A percentile compares a stretch with the other conserved stretches of the same genome.
phyloP scores from a whole-genome alignment of 2,888 invertebrate genomes.

The Barypeithes pellucidus region DNA sequence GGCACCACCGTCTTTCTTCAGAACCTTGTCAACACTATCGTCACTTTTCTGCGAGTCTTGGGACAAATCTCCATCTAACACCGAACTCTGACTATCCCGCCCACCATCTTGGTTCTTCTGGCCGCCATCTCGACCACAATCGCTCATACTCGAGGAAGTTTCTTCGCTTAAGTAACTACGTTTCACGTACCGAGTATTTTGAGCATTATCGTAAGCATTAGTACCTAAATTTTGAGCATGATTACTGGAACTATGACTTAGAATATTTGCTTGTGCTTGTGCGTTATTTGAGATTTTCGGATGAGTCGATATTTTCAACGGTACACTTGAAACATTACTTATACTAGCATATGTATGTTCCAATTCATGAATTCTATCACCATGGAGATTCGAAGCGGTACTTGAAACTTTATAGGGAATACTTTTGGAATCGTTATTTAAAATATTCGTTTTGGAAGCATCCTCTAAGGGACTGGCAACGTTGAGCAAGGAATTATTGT shows the following conservation, averaged over 20 bases:
- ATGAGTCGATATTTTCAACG: not conserved
- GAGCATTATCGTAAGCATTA: not conserved
- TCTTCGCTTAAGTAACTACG: constrained; percentile 35
- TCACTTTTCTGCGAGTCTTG: constrained; percentile 3
- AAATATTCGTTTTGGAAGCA: not conserved
- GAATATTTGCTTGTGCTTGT: not conserved
- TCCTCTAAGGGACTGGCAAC: not conserved
- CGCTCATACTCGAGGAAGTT: constrained; percentile 22
- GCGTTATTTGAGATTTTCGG: not conserved
- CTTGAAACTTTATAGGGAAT: not conserved
- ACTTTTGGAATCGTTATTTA: not conserved
- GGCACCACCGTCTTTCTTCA: not conserved
- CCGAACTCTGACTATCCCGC: constrained; percentile 2
- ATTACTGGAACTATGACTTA: no score
- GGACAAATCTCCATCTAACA: not conserved
- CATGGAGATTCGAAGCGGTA: not conserved
- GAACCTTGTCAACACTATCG: not conserved
- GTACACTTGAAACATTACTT: not conserved
- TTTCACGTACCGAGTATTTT: not conserved
- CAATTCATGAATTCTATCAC: not conserved
- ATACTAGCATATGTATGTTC: constrained; percentile 11
- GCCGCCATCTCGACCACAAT: not conserved
- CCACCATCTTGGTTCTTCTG: not conserved
- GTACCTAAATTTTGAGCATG: not conserved
- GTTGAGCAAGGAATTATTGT: not conserved